Evolutionary conservation across 2,888 invertebrate species (phyloP).

Genomic region (Cistogaster globosa): DNA sequence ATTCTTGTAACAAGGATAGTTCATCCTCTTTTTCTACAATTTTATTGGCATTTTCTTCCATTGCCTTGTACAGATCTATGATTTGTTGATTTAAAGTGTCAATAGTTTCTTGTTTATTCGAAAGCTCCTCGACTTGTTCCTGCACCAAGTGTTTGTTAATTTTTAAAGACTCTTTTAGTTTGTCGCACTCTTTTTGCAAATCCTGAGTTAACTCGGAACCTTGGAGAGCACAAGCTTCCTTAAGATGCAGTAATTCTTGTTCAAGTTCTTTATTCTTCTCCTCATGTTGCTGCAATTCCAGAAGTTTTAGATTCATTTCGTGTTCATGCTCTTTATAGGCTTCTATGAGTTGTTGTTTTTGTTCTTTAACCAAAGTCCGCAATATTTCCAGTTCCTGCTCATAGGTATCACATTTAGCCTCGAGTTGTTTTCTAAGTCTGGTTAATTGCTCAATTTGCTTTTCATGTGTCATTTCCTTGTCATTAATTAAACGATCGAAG

Average conservation of each 20-base stretch:
- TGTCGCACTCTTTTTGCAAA: slow-evolving; percentile 76
- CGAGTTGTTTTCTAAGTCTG: slow-evolving; percentile 77
- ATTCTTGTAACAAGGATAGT: slow-evolving; percentile 83
- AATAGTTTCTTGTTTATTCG: slow-evolving; percentile 85
- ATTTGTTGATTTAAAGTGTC: slow-evolving; percentile 85
- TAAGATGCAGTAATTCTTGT: slow-evolving; percentile 83
- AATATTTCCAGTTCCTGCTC: slow-evolving; percentile 81
- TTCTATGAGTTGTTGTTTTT: slow-evolving; percentile 82
- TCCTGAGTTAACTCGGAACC: slow-evolving; percentile 75
- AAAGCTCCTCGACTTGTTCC: slow-evolving; percentile 82
- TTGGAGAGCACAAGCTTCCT: slow-evolving; percentile 82
- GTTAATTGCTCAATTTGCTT: slow-evolving; percentile 78
- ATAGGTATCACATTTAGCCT: slow-evolving; percentile 76
- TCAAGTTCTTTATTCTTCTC: slow-evolving; percentile 82
- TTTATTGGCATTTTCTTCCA: slow-evolving; percentile 84
- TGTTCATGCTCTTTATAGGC: slow-evolving; percentile 80
- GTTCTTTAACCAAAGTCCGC: slow-evolving; percentile 80
- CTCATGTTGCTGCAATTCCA: slow-evolving; percentile 78
- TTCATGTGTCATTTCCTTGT: slow-evolving; percentile 78
- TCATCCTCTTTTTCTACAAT: slow-evolving; percentile 84
- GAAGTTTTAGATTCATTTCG: slow-evolving; percentile 75
- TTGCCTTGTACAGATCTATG: slow-evolving; percentile 84
- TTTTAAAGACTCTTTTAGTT: slow-evolving; percentile 75
- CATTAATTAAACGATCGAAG: slow-evolving; percentile 76
- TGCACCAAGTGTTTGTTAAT: slow-evolving; percentile 80